phyloP scores from a whole-genome alignment of 2,888 invertebrate species.

The Eristalinus aeneus region DNA sequence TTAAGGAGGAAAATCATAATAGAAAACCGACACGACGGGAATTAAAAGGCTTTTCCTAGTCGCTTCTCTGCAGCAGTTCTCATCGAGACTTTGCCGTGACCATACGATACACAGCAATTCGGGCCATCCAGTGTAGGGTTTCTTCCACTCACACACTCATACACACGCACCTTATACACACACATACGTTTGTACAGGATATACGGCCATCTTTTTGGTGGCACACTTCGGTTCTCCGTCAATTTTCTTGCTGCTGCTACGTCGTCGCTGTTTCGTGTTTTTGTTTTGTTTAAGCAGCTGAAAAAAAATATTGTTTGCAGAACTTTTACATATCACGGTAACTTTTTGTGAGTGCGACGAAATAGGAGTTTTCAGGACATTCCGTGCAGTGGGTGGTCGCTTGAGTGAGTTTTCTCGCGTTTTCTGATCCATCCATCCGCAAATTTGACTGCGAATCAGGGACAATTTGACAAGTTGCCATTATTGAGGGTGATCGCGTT shows the following conservation, averaged over 20 bases:
- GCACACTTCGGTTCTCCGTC: constrained; percentile 47
- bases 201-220: constrained; percentile 69
- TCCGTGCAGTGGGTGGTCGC: not conserved
- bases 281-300: not conserved
- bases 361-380: not conserved
- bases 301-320: not conserved
- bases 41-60: constrained; percentile 64
- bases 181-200: constrained; percentile 30
- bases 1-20: not conserved
- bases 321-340: constrained; percentile 32
- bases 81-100: constrained; percentile 70
- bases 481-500: not conserved
- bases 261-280: not conserved
- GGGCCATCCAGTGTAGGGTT: constrained; percentile 67
- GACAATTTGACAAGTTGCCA: not conserved
- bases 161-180: not conserved
- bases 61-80: constrained; percentile 65
- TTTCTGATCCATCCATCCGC: constrained; percentile 48
- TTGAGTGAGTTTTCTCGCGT: not conserved
- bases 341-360: not conserved
- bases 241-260: not conserved
- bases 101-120: constrained; percentile 52
- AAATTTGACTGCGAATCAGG: not conserved
- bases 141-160: not conserved
- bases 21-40: not conserved